These are phyloP conservation scores for Linurgus olivaceus DNA, from an alignment of 2,797 vertebrate species.

Conservation along the genomic window DNA sequence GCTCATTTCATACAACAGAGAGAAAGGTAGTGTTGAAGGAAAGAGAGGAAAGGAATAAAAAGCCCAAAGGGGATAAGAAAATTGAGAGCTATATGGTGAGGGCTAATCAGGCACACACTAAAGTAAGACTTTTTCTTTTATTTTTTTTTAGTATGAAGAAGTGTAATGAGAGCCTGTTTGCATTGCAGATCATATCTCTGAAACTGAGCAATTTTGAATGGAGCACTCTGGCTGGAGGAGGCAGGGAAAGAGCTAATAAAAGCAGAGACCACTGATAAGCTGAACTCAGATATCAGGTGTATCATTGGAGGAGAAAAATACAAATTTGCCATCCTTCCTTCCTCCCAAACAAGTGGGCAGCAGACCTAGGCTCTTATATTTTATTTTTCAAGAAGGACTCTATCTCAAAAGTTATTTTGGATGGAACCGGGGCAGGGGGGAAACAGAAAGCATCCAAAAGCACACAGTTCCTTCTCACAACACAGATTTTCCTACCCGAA, in stretches of 20 bases:
- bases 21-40: slow-evolving; percentile 46
- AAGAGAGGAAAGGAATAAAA: neutral
- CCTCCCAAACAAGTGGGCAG: neutral
- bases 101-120: slow-evolving; percentile 62
- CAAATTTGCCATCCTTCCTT: neutral
- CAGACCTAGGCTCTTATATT: slow-evolving; percentile 4
- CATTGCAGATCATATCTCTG: slow-evolving; percentile 65
- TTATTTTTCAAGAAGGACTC: slow-evolving; percentile 2
- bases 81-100: slow-evolving; percentile 27
- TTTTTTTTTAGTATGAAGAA: slow-evolving; percentile 45
- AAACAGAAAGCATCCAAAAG: neutral
- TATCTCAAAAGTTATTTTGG: slow-evolving; percentile 53
- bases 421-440: fast-evolving
- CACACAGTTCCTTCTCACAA: slow-evolving; percentile 20
- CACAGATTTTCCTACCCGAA: slow-evolving; percentile 61
- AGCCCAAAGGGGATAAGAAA: slow-evolving; percentile 25
- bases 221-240: slow-evolving; percentile 37
- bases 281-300: neutral
- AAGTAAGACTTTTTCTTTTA: slow-evolving; percentile 34
- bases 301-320: neutral
- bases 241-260: slow-evolving; percentile 15
- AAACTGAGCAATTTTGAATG: slow-evolving; percentile 61
- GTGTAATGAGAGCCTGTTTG: slow-evolving; percentile 68
- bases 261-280: slow-evolving; percentile 13
- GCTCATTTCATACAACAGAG: slow-evolving; percentile 72